phyloP scores from a whole-genome alignment of 2,888 invertebrate species.

The Antheraea assamensis region DNA sequence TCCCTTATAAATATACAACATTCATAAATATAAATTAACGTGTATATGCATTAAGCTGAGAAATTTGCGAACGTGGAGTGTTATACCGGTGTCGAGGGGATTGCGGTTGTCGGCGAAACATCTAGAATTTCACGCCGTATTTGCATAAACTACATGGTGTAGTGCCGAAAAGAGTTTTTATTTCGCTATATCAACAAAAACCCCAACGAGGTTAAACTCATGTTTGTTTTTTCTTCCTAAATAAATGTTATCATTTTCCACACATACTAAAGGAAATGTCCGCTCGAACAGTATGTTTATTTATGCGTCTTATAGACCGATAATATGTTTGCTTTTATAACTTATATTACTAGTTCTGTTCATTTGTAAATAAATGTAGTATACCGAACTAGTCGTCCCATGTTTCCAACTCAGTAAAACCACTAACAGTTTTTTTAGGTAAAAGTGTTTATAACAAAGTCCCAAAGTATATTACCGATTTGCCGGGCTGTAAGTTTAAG shows the following conservation, averaged over 20 bases:
- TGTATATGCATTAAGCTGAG: constrained; percentile 30
- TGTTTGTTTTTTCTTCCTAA: not conserved
- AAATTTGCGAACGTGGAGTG: constrained; percentile 42
- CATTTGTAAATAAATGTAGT: not conserved
- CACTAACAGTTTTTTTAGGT: too few species aligned
- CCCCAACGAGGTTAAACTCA: not conserved
- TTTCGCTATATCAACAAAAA: not conserved
- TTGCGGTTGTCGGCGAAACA: constrained; percentile 39
- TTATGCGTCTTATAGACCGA: not conserved
- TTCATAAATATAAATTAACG: constrained; percentile 21
- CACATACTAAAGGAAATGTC: not conserved
- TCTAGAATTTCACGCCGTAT: constrained; percentile 42
- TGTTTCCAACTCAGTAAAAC: too few species aligned
- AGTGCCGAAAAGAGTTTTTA: not conserved
- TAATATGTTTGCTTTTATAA: not conserved
- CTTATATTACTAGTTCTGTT: not conserved
- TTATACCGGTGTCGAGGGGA: constrained; percentile 41
- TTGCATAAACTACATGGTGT: constrained; percentile 37
- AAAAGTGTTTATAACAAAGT: too few species aligned
- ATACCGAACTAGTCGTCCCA: not conserved
- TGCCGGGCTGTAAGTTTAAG: too few species aligned
- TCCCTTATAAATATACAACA: constrained; percentile 4
- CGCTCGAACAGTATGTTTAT: not conserved
- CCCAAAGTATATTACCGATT: too few species aligned
- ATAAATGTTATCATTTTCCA: not conserved